Conservation (phyloP, 2,113 vertebrate species). For the Beaufortia kweichowensis region DNA sequence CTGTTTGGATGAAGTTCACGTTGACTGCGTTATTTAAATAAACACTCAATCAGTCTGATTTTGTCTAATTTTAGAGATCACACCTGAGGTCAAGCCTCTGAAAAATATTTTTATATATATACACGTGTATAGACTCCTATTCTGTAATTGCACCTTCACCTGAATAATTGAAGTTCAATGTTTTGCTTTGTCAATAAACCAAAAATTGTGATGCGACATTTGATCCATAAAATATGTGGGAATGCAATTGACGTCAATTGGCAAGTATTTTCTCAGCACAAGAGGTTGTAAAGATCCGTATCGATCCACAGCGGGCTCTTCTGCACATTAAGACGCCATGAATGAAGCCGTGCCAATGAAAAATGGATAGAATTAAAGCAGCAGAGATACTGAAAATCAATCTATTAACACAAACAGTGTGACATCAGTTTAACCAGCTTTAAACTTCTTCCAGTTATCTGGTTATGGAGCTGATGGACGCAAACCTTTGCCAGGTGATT, state of each 20-base stretch:
- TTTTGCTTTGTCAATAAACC: neutral
- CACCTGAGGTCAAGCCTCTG: too few relatives aligned
- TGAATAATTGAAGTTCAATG: neutral
- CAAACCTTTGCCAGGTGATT: slow-evolving; percentile 98
- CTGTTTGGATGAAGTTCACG: neutral
- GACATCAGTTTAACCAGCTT: neutral
- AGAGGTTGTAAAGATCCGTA: slow-evolving; percentile 21
- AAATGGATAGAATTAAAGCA: neutral
- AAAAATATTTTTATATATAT: too few relatives aligned
- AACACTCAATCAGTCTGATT: neutral
- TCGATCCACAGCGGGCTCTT: slow-evolving; percentile 2
- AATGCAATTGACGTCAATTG: slow-evolving; percentile 8
- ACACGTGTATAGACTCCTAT: too few relatives aligned
- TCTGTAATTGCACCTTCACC: neutral
- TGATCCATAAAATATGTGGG: slow-evolving; percentile 15
- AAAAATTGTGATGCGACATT: neutral
- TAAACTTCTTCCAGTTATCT: slow-evolving; percentile 79
- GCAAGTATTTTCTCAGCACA: slow-evolving; percentile 12
- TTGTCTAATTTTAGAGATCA: neutral
- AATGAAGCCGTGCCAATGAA: neutral
- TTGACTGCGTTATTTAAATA: neutral
- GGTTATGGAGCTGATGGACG: slow-evolving; percentile 99
- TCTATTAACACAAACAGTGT: neutral
- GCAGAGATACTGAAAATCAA: neutral
- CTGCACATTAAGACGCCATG: neutral